These are phyloP conservation scores for Mythimna impura DNA, from an alignment of 2,888 invertebrate genomes.

Conservation along the genomic window DNA sequence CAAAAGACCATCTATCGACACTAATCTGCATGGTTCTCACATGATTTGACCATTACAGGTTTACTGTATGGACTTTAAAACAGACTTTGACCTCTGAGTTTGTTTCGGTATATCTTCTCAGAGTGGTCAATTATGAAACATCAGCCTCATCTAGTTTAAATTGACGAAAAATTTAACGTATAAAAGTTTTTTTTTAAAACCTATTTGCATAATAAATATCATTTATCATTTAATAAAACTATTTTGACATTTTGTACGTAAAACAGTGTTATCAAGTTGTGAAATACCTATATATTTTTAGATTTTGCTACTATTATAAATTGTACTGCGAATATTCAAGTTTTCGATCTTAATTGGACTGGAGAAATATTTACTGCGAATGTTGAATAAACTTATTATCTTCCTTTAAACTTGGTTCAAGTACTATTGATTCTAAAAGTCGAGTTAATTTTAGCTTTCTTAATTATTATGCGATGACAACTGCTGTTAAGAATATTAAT, in stretches of 20 bases:
- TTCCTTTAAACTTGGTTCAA: constrained; percentile 6
- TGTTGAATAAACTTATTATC: constrained; percentile 28
- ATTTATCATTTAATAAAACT: neutral
- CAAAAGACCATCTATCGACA: too few species aligned
- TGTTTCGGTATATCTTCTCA: too few species aligned
- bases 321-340: constrained; percentile 36
- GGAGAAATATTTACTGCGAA: constrained; percentile 46
- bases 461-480: neutral
- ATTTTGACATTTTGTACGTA: constrained; percentile 17
- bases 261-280: constrained; percentile 10
- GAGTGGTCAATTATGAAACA: too few species aligned
- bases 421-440: constrained; percentile 20
- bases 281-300: constrained; percentile 32
- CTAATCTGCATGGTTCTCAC: too few species aligned
- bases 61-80: too few species aligned
- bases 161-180: too few species aligned
- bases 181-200: too few species aligned
- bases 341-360: constrained; percentile 44
- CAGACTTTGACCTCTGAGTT: too few species aligned
- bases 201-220: too few species aligned
- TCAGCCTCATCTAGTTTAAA: too few species aligned
- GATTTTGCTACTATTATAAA: constrained; percentile 25
- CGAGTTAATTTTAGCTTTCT: neutral
- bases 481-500: neutral
- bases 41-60: too few species aligned